Conservation (phyloP, 2,113 vertebrate genomes). For the Pteronura brasiliensis region DNA sequence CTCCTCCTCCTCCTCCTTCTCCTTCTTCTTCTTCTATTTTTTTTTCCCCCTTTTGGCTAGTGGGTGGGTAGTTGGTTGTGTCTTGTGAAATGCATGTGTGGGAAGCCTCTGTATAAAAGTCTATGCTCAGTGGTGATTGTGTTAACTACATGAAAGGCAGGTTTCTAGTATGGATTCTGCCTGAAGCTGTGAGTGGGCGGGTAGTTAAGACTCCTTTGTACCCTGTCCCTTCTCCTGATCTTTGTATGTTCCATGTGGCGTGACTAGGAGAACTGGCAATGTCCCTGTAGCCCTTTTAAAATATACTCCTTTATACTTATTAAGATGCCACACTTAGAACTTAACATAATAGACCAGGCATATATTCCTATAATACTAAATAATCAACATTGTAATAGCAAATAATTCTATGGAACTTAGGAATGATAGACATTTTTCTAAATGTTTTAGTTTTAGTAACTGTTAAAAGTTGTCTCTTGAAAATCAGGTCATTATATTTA, state of each 20-base stretch:
- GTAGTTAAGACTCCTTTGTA: not conserved
- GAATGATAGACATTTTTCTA: not conserved
- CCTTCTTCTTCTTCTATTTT: not conserved
- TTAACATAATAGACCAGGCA: not conserved
- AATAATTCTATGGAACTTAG: not conserved
- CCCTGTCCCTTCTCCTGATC: not conserved
- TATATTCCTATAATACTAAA: not conserved
- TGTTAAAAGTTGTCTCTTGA: not conserved
- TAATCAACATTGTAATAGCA: not conserved
- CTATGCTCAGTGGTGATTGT: not conserved
- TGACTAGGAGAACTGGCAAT: not conserved
- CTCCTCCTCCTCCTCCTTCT: too few relatives aligned
- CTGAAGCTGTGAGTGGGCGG: not conserved
- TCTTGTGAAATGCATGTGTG: not conserved
- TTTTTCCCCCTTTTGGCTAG: not conserved
- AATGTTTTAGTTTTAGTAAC: not conserved
- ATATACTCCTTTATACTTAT: not conserved
- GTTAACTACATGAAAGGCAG: not conserved
- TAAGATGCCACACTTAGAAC: not conserved
- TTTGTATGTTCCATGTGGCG: not conserved
- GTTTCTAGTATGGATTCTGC: not conserved
- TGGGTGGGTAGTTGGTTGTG: not conserved
- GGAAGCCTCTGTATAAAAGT: not conserved
- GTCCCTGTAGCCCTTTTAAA: not conserved
- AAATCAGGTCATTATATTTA: constrained; percentile 10